Percentiles rank a stretch among this genome's conserved stretches.
Conservation (phyloP, 1,140 invertebrate species). For the Drosophila ananassae region DNA sequence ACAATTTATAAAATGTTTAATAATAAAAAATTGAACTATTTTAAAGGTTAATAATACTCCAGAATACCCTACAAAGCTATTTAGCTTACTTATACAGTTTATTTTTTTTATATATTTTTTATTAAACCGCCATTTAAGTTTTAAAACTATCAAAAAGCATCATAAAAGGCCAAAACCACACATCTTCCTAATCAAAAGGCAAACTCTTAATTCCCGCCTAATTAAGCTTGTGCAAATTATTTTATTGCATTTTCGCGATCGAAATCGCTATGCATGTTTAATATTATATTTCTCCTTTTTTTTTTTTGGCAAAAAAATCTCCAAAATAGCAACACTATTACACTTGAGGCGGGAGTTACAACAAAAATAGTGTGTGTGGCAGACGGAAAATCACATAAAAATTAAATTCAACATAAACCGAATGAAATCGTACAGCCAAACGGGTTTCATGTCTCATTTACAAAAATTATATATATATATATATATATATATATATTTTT, state of each 20-base stretch:
- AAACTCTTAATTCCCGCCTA: background rate
- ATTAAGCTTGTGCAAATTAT: slow-evolving; percentile 4
- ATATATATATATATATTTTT: background rate
- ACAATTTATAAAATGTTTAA: too few species aligned
- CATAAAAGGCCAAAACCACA: background rate
- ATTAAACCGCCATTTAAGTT: too few species aligned
- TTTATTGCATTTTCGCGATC: background rate
- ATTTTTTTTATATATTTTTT: too few species aligned
- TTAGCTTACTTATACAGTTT: too few species aligned
- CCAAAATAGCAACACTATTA: slow-evolving; percentile 28
- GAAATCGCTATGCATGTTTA: background rate
- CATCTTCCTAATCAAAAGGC: background rate
- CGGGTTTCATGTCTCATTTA: slow-evolving; percentile 73
- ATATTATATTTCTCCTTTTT: background rate
- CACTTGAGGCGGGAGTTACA: slow-evolving; percentile 4
- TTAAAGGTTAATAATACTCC: too few species aligned
- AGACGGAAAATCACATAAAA: slow-evolving; percentile 51
- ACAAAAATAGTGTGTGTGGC: slow-evolving; percentile 29
- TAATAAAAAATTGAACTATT: too few species aligned
- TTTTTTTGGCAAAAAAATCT: slow-evolving; percentile 21
- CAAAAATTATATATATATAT: slow-evolving; percentile 44
- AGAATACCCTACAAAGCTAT: too few species aligned
- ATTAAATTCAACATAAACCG: slow-evolving; percentile 32
- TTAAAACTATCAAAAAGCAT: too few species aligned
- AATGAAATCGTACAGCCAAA: slow-evolving; percentile 50